These are phyloP conservation scores for Kryphioiulus occultus DNA, from an alignment of 2,888 invertebrate genomes.

Conservation along the genomic window DNA sequence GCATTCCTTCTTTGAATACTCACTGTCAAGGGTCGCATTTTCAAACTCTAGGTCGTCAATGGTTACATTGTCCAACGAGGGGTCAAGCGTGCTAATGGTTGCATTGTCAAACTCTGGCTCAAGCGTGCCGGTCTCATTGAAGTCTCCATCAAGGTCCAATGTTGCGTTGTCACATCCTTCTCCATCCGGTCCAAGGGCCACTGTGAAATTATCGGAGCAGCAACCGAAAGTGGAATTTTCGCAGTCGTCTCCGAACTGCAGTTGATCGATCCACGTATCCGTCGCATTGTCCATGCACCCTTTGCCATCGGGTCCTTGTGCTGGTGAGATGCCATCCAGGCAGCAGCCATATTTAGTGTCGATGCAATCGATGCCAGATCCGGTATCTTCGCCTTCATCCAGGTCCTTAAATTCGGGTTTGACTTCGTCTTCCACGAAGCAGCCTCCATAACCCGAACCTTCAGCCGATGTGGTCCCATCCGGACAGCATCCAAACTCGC, in stretches of 20 bases:
- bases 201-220: slow-evolving; percentile 65
- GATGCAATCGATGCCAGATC: slow-evolving; percentile 56
- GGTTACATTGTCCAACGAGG: background rate
- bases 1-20: background rate
- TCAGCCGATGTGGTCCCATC: slow-evolving; percentile 64
- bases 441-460: slow-evolving; percentile 63
- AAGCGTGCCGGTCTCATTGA: background rate
- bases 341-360: slow-evolving; percentile 74
- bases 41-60: background rate
- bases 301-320: slow-evolving; percentile 71
- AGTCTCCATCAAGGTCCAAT: background rate
- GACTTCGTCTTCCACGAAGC: slow-evolving; percentile 53
- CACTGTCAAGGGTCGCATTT: background rate
- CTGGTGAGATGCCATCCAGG: slow-evolving; percentile 69
- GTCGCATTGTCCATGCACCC: slow-evolving; percentile 66
- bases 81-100: background rate
- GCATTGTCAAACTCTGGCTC: background rate
- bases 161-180: slow-evolving; percentile 48
- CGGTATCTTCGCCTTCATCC: background rate
- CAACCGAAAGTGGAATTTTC: slow-evolving; percentile 68
- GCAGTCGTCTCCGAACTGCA: slow-evolving; percentile 37
- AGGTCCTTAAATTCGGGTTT: slow-evolving; percentile 44
- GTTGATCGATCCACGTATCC: background rate
- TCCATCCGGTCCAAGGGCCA: slow-evolving; percentile 63
- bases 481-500: slow-evolving; percentile 71